Evolutionary conservation across 2,888 invertebrate species (phyloP), one percentile per base, ranked within the genome.

Genomic region (Caenorhabditis imperialis): DNA sequence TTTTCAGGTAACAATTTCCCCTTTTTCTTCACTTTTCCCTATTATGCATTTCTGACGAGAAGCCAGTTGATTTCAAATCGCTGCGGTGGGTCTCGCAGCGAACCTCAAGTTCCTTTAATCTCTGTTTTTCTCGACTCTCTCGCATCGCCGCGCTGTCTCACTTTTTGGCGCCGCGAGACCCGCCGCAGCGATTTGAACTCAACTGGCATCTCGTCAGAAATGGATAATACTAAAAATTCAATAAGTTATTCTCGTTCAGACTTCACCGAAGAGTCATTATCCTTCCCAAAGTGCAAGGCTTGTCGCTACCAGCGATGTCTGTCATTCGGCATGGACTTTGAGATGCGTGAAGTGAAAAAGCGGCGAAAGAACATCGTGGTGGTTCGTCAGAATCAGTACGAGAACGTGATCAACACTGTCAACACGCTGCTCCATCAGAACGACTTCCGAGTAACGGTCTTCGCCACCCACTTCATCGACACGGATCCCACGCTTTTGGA

Each of bases 211-310:
- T n/a, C n/a, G n/a, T n/a, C n/a, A n/a, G n/a, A n/a, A n/a, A n/a
- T n/a, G n/a, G n/a, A n/a, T n/a, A n/a, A n/a, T n/a, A n/a, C n/a
- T n/a, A n/a, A n/a, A n/a, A n/a, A n/a, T n/a, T n/a, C n/a, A n/a
- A n/a, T n/a, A n/a, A n/a, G n/a, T n/a, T n/a, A n/a, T n/a, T n/a
- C n/a, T n/a, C n/a, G n/a, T 57, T 25, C 57, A 57, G 57, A 6
- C 5, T 57, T 35, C 57, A 12, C 51, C 1, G 44, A 25, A n/a
- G 18, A 16, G 12, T n/a, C 35, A 16, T 6, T 10, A 12, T 5
- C 10, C 14, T 55, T 23, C 14, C 63, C 45, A 37, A 57, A 45
- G 38, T 63, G 63, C 23, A 63, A 63, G 16, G 25, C 47, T 1
- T 63, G 54, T 16, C 47, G 63, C 14, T 55, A 33, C 23, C 35